Evolutionary conservation across 2,113 vertebrate species (phyloP).

Genomic region (Asarcornis scutulata): DNA sequence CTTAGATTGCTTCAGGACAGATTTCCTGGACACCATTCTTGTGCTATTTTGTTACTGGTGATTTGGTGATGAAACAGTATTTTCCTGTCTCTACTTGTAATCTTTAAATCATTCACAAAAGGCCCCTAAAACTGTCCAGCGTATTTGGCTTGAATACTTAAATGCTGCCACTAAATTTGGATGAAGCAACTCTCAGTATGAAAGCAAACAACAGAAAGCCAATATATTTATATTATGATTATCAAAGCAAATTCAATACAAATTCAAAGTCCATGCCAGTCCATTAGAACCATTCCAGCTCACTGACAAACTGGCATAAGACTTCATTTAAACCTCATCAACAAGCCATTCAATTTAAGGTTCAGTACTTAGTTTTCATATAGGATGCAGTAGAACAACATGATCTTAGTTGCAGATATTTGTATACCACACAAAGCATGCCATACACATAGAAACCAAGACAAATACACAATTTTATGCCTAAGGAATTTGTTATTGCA

Average conservation of each 20-base stretch:
- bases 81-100: constrained; percentile 23
- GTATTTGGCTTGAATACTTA: constrained; percentile 23
- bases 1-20: constrained; percentile 39
- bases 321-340: constrained; percentile 40
- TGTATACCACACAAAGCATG: not conserved
- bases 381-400: not conserved
- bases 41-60: not conserved
- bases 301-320: not conserved
- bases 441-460: not conserved
- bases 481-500: not conserved
- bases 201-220: constrained; percentile 42
- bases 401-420: not conserved
- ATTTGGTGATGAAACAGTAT: not conserved
- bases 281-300: constrained; percentile 18
- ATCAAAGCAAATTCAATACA: not conserved
- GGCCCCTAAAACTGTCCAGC: constrained; percentile 1
- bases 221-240: constrained; percentile 2
- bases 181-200: not conserved
- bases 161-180: not conserved
- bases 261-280: not conserved
- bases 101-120: constrained; percentile 39
- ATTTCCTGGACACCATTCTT: not conserved
- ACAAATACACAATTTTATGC: not conserved
- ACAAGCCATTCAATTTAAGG: not conserved
- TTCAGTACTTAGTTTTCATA: not conserved